Evolutionary conservation across 2,797 vertebrate genomes (phyloP).

Genomic region (Avahi laniger): DNA sequence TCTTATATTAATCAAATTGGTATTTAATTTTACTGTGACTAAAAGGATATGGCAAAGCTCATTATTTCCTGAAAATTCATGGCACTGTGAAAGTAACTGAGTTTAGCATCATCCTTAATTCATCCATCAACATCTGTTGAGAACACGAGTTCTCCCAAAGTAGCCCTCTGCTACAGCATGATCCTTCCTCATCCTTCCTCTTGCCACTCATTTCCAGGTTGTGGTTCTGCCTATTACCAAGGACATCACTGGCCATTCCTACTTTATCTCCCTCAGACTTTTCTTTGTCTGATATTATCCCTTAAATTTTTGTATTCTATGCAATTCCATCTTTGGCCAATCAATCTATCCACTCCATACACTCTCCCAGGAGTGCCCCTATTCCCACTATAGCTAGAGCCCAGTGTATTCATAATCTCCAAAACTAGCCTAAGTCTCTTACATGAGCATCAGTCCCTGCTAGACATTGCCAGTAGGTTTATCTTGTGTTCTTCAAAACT

Average conservation of each 20-base stretch:
- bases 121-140: background rate
- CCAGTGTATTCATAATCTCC: background rate
- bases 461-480: background rate
- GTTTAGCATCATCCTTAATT: background rate
- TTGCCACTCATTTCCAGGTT: background rate
- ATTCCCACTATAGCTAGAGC: background rate
- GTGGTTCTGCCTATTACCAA: background rate
- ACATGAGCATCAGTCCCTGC: background rate
- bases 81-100: background rate
- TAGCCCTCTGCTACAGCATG: background rate
- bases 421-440: background rate
- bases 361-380: too few species aligned
- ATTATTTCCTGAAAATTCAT: background rate
- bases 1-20: background rate
- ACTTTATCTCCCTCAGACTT: background rate
- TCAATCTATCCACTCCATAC: background rate
- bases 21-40: slow-evolving; percentile 6
- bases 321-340: background rate
- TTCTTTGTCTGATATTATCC: fast-evolving
- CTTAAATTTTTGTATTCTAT: background rate
- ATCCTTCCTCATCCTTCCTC: background rate
- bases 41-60: background rate
- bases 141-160: background rate
- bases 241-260: background rate
- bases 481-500: background rate